Evolutionary conservation across 2,797 vertebrate genomes (phyloP), one percentile per base, ranked within the genome.

Genomic region (Coccyzus lansbergi): DNA sequence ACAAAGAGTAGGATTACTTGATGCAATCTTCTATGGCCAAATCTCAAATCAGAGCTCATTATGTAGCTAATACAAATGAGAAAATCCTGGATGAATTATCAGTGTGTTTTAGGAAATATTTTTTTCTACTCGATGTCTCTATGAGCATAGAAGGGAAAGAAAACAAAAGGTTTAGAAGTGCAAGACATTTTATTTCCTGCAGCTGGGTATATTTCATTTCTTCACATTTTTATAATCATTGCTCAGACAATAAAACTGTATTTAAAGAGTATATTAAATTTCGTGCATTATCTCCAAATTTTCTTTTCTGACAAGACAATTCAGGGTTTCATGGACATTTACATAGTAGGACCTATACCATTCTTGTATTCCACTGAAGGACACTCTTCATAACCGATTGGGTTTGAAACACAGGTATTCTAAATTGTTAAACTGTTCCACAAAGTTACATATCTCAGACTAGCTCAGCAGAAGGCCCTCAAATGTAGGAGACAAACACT

Each of bases 321-420:
- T 1, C 2, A 79, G 20, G 10, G 7, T 53, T 44, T 82, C 24
- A 19, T 6, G 12, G 48, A 3, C 18, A 64, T 42, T 75, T 72
- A 34, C 13, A 22, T 6, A 44, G 40, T 2, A 49, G 36, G 26
- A 46, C 6, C 7, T 46, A 10, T 16, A 16, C 31, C 2, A 10
- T 26, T 62, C 20, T 20, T 64, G 29, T 12, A 26, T 0, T 31
- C 48, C 4, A 0, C 2, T 24, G 63, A 62, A 18, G 42, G 48
- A 49, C 4, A 0, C 2, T 26, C 13, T 34, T 7, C 12, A 4
- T 28, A 25, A 25, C 10, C 64, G 25, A 28, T 1, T 70, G 49
- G 17, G 36, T 16, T 42, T 33, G 42, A 40, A 65, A 46, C n/a
- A 65, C 52, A 86, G 26, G 18, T 63, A 2, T 28, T n/a, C 16